phyloP scores from a whole-genome alignment of 1,140 invertebrate species.

The Lordiphosa stackelbergi region DNA sequence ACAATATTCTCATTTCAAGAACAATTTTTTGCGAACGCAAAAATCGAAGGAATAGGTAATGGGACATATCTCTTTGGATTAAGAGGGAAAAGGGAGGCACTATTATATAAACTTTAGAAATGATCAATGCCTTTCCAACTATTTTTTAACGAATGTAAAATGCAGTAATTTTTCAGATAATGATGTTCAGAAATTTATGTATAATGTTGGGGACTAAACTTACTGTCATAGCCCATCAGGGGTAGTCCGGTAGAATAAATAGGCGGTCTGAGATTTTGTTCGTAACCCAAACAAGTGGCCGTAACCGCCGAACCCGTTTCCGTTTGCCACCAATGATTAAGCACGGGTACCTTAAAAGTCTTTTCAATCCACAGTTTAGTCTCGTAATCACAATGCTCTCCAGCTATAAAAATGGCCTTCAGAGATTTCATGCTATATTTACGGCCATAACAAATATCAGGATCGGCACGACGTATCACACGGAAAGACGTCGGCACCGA shows the following conservation, averaged over 20 bases:
- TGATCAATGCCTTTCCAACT: too few relatives aligned
- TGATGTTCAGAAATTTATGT: too few relatives aligned
- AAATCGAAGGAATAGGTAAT: too few relatives aligned
- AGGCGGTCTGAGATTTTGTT: conserved; percentile 80
- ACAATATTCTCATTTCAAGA: too few relatives aligned
- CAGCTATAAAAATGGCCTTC: conserved; percentile 90
- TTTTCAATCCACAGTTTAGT: conserved; percentile 92
- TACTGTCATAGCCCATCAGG: conserved; percentile 91
- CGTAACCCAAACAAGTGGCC: conserved; percentile 87
- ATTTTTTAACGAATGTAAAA: too few relatives aligned
- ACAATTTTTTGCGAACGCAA: too few relatives aligned
- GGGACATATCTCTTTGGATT: too few relatives aligned
- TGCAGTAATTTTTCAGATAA: too few relatives aligned
- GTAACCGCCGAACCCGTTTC: conserved; percentile 95
- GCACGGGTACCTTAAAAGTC: conserved; percentile 88
- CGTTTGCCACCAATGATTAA: conserved; percentile 98
- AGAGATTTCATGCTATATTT: conserved; percentile 86
- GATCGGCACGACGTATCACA: conserved; percentile 87
- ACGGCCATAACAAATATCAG: conserved; percentile 81
- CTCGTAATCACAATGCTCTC: conserved; percentile 95
- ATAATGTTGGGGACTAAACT: conserved; percentile 38
- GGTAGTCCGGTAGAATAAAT: conserved; percentile 86
- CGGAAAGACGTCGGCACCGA: conserved; percentile 93
- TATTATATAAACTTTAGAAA: too few relatives aligned
- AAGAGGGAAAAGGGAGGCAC: too few relatives aligned